Conservation (phyloP, 2,888 invertebrate species). For the Calliphora vomitoria region DNA sequence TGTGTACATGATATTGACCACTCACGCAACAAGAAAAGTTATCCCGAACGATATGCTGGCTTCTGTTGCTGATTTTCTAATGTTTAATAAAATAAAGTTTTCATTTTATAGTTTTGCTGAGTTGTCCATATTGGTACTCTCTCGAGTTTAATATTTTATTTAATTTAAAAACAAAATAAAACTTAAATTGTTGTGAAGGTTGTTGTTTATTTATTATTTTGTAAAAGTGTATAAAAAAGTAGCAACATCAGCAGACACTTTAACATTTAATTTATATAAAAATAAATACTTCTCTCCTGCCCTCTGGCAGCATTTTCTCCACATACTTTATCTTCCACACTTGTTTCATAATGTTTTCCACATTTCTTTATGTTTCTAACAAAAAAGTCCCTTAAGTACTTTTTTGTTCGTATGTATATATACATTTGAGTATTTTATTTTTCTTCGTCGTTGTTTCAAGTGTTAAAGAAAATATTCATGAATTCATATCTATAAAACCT, state of each 20-base stretch:
- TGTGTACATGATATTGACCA: neutral
- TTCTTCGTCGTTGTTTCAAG: neutral
- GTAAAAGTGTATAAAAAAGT: neutral
- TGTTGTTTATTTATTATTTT: slow-evolving; percentile 16
- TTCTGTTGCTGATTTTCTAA: slow-evolving; percentile 35
- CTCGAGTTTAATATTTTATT: slow-evolving; percentile 35
- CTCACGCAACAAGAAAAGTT: neutral
- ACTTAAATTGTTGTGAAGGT: slow-evolving; percentile 13
- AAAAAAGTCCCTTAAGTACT: slow-evolving; percentile 37
- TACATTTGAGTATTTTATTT: neutral
- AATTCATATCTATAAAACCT: slow-evolving; percentile 37
- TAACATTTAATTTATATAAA: slow-evolving; percentile 32
- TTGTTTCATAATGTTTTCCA: neutral
- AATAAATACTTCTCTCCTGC: neutral
- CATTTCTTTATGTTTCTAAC: slow-evolving; percentile 16
- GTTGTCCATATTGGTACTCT: slow-evolving; percentile 16
- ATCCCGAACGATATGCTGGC: neutral
- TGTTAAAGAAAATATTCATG: slow-evolving; percentile 46
- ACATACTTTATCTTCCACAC: neutral
- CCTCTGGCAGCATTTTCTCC: neutral
- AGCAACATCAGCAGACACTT: slow-evolving; percentile 16
- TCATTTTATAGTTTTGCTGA: slow-evolving; percentile 27
- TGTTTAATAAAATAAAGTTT: slow-evolving; percentile 19
- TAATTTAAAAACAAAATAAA: slow-evolving; percentile 23
- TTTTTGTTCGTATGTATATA: neutral